Percentiles rank a stretch among this genome's conserved stretches.
Conservation (phyloP, 1,140 invertebrate species). For the Phenacoccus solenopsis region DNA sequence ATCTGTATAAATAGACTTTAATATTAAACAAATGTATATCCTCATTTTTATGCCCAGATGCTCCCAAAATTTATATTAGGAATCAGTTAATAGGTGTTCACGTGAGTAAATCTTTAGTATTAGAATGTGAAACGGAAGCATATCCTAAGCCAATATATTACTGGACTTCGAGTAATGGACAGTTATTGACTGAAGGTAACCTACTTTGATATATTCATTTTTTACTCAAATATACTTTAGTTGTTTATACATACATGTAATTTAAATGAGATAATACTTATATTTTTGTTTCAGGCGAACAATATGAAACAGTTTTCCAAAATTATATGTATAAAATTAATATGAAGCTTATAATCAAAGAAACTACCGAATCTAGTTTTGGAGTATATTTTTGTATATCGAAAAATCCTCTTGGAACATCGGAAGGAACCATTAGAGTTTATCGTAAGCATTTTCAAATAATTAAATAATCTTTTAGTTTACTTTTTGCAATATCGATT, state of each 20-base stretch:
- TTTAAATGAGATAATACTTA: background rate
- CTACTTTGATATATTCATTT: background rate
- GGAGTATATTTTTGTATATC: conserved; percentile 77
- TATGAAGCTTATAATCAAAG: conserved; percentile 71
- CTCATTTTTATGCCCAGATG: too few relatives aligned
- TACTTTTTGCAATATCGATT: background rate
- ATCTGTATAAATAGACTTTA: background rate
- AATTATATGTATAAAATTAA: conserved; percentile 54
- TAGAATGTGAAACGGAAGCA: conserved; percentile 78
- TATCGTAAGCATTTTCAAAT: conserved; percentile 58
- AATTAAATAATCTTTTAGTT: background rate
- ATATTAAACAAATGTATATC: background rate
- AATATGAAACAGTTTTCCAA: conserved; percentile 40
- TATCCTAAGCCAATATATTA: conserved; percentile 80
- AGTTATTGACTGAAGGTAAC: conserved; percentile 75
- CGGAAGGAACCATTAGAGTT: conserved; percentile 76
- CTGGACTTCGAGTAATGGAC: conserved; percentile 69
- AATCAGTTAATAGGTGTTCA: conserved; percentile 73
- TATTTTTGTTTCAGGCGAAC: conserved; percentile 31
- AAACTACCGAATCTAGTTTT: conserved; percentile 59
- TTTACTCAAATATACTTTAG: background rate
- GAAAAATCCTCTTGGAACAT: conserved; percentile 86
- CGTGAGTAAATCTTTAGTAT: conserved; percentile 63
- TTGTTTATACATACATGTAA: background rate
- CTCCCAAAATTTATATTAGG: conserved; percentile 72